phyloP scores from a whole-genome alignment of 92 coral and sea anemone species.

The Umimayanthus chanpuru region DNA sequence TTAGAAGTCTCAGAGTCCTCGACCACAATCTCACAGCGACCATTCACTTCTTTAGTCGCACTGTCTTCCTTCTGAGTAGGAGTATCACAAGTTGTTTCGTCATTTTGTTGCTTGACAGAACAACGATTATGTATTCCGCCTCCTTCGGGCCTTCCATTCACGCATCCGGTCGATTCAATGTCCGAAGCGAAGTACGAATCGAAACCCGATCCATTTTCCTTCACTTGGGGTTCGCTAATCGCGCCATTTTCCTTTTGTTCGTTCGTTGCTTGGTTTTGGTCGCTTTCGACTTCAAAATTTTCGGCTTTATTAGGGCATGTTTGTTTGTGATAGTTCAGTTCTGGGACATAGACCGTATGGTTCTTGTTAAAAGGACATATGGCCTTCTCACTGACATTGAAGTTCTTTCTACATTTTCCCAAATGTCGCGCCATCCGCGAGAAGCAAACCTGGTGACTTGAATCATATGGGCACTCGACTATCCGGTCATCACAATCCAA shows the following conservation, averaged over 20 bases:
- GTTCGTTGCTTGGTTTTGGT: not conserved
- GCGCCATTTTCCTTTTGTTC: conserved; percentile 49
- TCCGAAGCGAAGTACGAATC: conserved; percentile 58
- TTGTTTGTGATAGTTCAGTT: conserved; percentile 76
- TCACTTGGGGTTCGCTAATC: conserved; percentile 45
- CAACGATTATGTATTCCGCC: conserved; percentile 80
- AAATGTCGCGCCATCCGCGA: conserved; percentile 81
- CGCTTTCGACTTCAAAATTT: conserved; percentile 41
- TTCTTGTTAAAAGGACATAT: conserved; percentile 89
- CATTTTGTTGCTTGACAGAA: conserved; percentile 61
- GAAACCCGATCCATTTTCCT: conserved; percentile 42
- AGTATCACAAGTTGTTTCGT: conserved; percentile 49
- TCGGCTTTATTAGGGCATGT: conserved; percentile 66
- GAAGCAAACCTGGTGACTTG: conserved; percentile 71
- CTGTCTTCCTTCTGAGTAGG: conserved; percentile 52
- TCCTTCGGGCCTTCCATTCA: conserved; percentile 79
- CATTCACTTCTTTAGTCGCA: conserved; percentile 43
- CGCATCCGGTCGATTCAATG: conserved; percentile 84
- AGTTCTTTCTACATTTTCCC: conserved; percentile 80
- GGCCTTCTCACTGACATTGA: conserved; percentile 75
- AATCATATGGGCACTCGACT: conserved; percentile 78
- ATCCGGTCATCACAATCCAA: conserved; percentile 73
- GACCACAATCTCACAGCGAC: conserved; percentile 50
- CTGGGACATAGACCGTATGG: conserved; percentile 78
- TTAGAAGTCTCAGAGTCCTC: conserved; percentile 51